These are phyloP conservation scores for Calliopum simillimum DNA, from an alignment of 2,888 invertebrate species.

Conservation along the genomic window DNA sequence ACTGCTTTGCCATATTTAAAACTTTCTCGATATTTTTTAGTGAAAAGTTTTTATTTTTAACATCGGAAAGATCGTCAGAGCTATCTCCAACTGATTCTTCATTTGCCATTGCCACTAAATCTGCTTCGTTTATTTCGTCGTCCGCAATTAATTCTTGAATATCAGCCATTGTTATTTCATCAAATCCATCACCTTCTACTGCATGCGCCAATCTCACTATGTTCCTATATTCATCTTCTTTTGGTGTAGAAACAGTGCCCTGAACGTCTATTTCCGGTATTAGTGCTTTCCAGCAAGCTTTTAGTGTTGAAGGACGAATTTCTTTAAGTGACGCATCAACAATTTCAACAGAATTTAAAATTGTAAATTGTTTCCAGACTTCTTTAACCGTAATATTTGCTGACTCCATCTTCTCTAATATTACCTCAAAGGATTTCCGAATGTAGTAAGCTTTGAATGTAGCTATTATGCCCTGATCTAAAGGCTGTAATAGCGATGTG, in stretches of 20 bases:
- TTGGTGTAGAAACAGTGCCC: slow-evolving; percentile 31
- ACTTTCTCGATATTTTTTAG: no score
- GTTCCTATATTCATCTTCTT: slow-evolving; percentile 27
- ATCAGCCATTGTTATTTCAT: no score
- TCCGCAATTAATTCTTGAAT: no score
- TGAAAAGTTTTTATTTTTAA: no score
- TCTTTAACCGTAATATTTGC: slow-evolving; percentile 35
- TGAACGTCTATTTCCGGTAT: slow-evolving; percentile 28
- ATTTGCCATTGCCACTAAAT: no score
- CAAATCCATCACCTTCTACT: no score
- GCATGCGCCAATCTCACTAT: slow-evolving; percentile 6
- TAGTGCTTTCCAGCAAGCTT: slow-evolving; percentile 28
- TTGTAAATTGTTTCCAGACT: slow-evolving; percentile 34
- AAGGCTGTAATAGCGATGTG: slow-evolving; percentile 8
- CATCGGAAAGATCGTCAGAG: no score
- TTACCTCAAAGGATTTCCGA: slow-evolving; percentile 36
- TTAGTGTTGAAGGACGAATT: slow-evolving; percentile 34
- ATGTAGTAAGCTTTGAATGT: slow-evolving; percentile 22
- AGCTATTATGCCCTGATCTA: slow-evolving; percentile 17
- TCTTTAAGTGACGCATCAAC: no score
- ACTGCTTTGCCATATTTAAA: no score
- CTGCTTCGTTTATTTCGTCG: no score
- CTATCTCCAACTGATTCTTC: no score
- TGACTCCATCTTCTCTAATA: slow-evolving; percentile 39
- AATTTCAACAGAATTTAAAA: slow-evolving; percentile 24